A percentile compares a stretch with the other conserved stretches of the same genome.
Conservation (phyloP, 2,113 vertebrate species). For the Indicator maculatus region DNA sequence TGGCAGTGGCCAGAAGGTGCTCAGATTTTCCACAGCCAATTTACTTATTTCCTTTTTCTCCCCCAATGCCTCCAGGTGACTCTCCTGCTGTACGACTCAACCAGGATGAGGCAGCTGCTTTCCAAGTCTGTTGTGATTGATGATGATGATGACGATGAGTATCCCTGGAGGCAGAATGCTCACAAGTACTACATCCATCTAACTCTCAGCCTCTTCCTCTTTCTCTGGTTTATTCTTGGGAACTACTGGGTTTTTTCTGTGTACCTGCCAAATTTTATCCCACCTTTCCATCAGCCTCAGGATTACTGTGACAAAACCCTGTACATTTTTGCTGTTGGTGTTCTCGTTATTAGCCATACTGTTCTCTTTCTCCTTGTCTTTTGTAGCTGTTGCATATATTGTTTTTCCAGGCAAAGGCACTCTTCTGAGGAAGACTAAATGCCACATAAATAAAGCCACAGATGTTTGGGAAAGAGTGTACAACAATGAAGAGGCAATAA, state of each 20-base stretch:
- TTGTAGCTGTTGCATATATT: constrained; percentile 59
- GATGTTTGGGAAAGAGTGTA: background rate
- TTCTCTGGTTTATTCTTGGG: constrained; percentile 77
- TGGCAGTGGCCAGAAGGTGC: background rate
- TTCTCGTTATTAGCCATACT: constrained; percentile 66
- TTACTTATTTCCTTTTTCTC: background rate
- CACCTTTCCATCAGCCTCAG: constrained; percentile 75
- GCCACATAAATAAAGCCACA: background rate
- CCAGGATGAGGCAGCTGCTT: constrained; percentile 72
- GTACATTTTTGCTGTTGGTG: constrained; percentile 70
- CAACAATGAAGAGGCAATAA: constrained; percentile 42
- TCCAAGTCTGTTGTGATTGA: constrained; percentile 77
- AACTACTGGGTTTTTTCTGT: constrained; percentile 78
- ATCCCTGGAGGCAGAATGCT: constrained; percentile 76
- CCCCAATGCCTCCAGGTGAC: constrained; percentile 54
- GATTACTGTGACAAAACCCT: constrained; percentile 76
- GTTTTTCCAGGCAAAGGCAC: constrained; percentile 54
- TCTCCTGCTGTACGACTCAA: constrained; percentile 72
- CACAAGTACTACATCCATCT: constrained; percentile 74
- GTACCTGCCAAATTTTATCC: constrained; percentile 74
- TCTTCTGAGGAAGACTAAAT: constrained; percentile 60
- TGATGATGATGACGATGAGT: constrained; percentile 62
- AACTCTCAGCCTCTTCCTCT: constrained; percentile 74
- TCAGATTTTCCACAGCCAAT: background rate
- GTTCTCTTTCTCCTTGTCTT: constrained; percentile 63